Conservation (phyloP, 2,797 vertebrate genomes). For the Helarctos malayanus region DNA sequence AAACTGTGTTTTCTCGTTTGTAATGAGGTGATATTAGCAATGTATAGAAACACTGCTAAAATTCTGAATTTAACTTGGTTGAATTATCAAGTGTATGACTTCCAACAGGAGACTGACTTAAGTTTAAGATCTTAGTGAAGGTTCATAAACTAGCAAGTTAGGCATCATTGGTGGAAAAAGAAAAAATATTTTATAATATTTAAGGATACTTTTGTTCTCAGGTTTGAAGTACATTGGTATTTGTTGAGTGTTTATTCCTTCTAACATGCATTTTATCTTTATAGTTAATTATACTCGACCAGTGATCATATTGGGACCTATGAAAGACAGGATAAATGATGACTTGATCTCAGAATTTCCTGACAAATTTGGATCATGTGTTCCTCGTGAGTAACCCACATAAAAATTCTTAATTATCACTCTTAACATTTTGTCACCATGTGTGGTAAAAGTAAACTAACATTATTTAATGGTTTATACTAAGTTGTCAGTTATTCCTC, state of each 20-base stretch:
- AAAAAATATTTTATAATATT: neutral
- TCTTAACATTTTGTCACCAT: conserved; percentile 59
- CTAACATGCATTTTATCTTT: conserved; percentile 73
- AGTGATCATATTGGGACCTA: conserved; percentile 98
- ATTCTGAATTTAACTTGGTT: conserved; percentile 54
- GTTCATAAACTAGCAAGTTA: conserved; percentile 50
- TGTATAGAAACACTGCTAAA: conserved; percentile 63
- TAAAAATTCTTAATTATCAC: conserved; percentile 57
- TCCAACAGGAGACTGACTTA: neutral
- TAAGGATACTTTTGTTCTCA: conserved; percentile 53
- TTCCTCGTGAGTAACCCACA: conserved; percentile 94
- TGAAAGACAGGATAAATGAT: conserved; percentile 99
- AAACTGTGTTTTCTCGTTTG: neutral
- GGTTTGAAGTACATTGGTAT: conserved; percentile 39
- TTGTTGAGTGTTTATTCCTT: conserved; percentile 64
- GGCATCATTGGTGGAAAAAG: conserved; percentile 16
- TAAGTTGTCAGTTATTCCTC: conserved; percentile 46
- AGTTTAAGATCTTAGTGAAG: conserved; percentile 53
- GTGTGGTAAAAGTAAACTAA: conserved; percentile 31
- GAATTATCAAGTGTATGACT: conserved; percentile 23
- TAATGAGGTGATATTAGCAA: conserved; percentile 46
- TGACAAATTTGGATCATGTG: conserved; percentile 98
- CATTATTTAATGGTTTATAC: conserved; percentile 52
- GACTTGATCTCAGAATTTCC: conserved; percentile 99
- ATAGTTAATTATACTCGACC: conserved; percentile 97